Base-by-base conservation (phyloP, 2,113 vertebrate genomes). In the Hippocampus abdominalis region DNA sequence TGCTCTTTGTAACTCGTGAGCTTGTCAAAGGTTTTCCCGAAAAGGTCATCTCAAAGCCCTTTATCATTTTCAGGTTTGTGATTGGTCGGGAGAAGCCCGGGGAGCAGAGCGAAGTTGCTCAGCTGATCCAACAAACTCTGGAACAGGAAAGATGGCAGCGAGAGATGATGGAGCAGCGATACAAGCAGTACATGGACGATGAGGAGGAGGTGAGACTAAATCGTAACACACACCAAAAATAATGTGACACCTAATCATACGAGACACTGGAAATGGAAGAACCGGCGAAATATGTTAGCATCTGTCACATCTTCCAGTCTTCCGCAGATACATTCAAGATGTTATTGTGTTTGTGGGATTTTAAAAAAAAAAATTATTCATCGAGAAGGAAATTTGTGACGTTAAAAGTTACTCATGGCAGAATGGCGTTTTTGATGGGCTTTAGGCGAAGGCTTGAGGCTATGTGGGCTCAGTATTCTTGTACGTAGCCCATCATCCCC, bases 91-190 rank as follows among this genome's bases (percentile, higher is more conserved):
- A 99, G 90, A 96, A 96, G 85, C 97, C 97, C 0, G 97, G 97
- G 0, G 96, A 98, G 86, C 96, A 98, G 92, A 99, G 97, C 0
- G 97, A 99, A 84, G 97, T 99, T 86, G 96, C 96, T 0, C 97
- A 98, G 91, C 90, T 99, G 76, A 99, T 99, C 87, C 96, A 98
- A 84, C 96, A 99, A 90, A 99, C 97, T 1, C 88, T 99, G 89
- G 97, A 98, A 65, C 96, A 99, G 87, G 97, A 99, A 88, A 86
- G 92, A 18, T 98, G 97, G 96, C 96, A 99, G 89, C 90, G 95
- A 56, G 96, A 99, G 88, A 96, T 98, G 95, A 97, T 98, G 85
- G 96, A 98, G 88, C 96, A 98, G 89, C 93, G 95, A 86, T 98
- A 98, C 73, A 92, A 91, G 48, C 90, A 92, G 81, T 93, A 92